Percentiles rank a stretch among this genome's conserved stretches.
These are phyloP conservation scores for Argya squamiceps DNA, from an alignment of 2,797 vertebrate species.

Conservation along the genomic window DNA sequence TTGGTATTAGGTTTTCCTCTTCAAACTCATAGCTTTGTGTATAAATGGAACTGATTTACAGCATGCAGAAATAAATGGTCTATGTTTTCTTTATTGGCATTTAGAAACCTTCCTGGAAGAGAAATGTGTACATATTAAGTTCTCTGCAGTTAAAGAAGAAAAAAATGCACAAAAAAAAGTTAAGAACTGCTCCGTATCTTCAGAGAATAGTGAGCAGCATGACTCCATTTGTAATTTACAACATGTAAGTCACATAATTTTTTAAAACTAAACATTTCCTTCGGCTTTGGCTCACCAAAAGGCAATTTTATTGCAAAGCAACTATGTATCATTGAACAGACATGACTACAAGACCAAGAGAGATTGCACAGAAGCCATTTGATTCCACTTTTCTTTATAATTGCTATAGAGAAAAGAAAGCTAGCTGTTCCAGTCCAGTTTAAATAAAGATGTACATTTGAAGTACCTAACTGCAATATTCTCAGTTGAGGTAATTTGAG, in stretches of 20 bases:
- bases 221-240: neutral
- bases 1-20: neutral
- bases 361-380: neutral
- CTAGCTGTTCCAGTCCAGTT: constrained; percentile 6
- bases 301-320: neutral
- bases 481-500: neutral
- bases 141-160: neutral
- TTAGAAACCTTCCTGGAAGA: constrained; percentile 9
- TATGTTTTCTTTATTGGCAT: neutral
- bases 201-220: neutral
- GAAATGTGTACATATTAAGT: neutral
- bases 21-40: neutral
- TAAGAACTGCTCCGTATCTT: neutral
- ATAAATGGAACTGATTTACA: neutral
- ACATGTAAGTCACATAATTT: neutral
- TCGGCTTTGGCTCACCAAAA: constrained; percentile 31
- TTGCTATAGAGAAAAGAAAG: neutral
- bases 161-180: neutral
- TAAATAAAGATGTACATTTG: neutral
- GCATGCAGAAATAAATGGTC: neutral
- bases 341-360: neutral
- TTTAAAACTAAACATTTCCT: neutral
- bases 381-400: constrained; percentile 11
- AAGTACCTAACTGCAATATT: neutral
- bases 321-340: neutral